Percentiles rank a stretch among this genome's conserved stretches.
phyloP scores from a whole-genome alignment of 2,113 vertebrate genomes.

The Pseudolaguvia tuberculata region DNA sequence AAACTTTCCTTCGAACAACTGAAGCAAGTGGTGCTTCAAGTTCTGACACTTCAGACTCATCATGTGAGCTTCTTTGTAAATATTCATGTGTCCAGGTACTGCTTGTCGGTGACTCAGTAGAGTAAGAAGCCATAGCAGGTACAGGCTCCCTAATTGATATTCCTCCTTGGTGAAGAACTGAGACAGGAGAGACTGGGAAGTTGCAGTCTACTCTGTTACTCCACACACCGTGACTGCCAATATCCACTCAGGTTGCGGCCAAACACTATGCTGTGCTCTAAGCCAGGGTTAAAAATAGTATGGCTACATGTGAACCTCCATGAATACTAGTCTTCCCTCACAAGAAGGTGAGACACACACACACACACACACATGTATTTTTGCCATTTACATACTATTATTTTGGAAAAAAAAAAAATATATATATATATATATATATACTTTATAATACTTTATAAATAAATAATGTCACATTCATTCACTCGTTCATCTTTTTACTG shows the following conservation, averaged over 20 bases:
- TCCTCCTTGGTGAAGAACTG: conserved; percentile 73
- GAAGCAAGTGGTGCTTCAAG: conserved; percentile 62
- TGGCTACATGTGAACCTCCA: conserved; percentile 51
- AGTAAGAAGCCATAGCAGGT: conserved; percentile 57
- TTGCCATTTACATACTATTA: too few species aligned
- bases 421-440: too few species aligned
- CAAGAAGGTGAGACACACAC: too few species aligned
- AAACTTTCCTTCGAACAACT: conserved; percentile 79
- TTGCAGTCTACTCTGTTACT: conserved; percentile 73
- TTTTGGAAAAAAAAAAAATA: too few species aligned
- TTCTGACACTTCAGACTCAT: conserved; percentile 66
- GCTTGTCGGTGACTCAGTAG: background rate
- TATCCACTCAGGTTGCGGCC: conserved; percentile 87
- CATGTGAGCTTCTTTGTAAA: conserved; percentile 68
- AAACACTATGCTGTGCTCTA: conserved; percentile 80
- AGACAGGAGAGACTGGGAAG: conserved; percentile 59
- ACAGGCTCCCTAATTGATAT: conserved; percentile 68
- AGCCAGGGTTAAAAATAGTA: conserved; percentile 89
- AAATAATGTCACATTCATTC: too few species aligned
- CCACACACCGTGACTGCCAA: conserved; percentile 76
- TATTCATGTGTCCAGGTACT: conserved; percentile 35
- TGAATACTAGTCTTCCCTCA: conserved; percentile 56
- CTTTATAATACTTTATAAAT: too few species aligned
- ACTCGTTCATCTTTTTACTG: too few species aligned
- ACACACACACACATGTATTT: too few species aligned